Conservation (phyloP, 2,113 vertebrate genomes). For the Anolis carolinensis region DNA sequence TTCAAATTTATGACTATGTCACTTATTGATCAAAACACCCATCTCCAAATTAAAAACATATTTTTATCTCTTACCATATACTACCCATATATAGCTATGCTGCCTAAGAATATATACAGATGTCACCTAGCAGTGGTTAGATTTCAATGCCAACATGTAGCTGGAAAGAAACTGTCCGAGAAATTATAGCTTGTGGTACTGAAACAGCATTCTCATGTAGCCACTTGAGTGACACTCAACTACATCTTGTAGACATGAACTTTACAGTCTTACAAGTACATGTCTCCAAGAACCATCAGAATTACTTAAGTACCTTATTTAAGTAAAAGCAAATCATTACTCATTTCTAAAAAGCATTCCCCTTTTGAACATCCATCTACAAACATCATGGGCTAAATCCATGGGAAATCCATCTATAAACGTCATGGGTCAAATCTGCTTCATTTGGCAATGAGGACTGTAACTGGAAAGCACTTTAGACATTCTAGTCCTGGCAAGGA, state of each 20-base stretch:
- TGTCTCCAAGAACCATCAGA: background rate
- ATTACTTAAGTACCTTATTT: too few species aligned
- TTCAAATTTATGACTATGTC: too few species aligned
- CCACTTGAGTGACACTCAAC: background rate
- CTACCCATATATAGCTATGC: background rate
- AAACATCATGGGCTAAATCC: background rate
- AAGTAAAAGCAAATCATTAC: background rate
- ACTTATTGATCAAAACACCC: too few species aligned
- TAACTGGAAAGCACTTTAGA: background rate
- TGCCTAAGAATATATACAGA: background rate
- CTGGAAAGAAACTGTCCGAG: background rate
- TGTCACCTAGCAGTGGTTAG: background rate
- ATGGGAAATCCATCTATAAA: background rate
- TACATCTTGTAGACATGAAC: background rate
- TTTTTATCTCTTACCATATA: background rate
- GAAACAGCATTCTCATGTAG: background rate
- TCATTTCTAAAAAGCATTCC: background rate
- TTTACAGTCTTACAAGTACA: background rate
- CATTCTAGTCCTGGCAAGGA: slow-evolving; percentile 22
- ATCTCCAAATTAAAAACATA: too few species aligned
- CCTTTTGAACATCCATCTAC: background rate
- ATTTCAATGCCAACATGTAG: background rate
- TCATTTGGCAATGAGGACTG: slow-evolving; percentile 21
- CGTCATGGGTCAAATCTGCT: background rate
- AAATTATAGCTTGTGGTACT: background rate